These are phyloP conservation scores for Neodon shergylaensis DNA, from an alignment of 2,113 vertebrate genomes.

Conservation along the genomic window DNA sequence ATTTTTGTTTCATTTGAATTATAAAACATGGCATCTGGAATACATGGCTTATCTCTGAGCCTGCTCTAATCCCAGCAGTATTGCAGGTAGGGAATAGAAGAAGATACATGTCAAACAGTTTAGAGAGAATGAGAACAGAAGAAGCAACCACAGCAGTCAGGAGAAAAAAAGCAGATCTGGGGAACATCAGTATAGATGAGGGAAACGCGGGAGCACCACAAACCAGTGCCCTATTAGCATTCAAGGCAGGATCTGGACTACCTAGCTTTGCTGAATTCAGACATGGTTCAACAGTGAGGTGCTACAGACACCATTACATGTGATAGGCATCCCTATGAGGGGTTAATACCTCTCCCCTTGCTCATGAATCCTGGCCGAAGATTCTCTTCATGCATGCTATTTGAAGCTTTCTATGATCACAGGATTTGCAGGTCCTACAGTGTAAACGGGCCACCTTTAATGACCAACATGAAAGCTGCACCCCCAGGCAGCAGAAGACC, in stretches of 20 bases:
- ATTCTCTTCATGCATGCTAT: background rate
- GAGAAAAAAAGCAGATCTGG: background rate
- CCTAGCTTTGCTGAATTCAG: background rate
- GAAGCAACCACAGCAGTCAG: rapidly evolving
- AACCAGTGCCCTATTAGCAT: rapidly evolving
- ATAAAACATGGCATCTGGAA: background rate
- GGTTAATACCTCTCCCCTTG: background rate
- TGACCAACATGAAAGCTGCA: background rate
- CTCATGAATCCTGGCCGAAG: background rate
- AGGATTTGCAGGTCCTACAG: background rate
- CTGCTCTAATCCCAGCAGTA: background rate
- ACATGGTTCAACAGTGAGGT: no score
- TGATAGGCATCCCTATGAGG: background rate
- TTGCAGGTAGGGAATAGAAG: background rate
- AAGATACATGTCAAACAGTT: background rate
- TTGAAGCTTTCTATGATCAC: background rate
- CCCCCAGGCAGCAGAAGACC: background rate
- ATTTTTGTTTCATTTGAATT: background rate
- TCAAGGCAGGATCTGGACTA: background rate
- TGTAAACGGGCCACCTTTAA: background rate
- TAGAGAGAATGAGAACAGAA: background rate
- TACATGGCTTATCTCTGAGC: background rate
- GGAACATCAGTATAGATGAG: no score
- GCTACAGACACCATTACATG: background rate
- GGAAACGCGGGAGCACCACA: no score